phyloP scores from a whole-genome alignment of 2,888 invertebrate species.

The Tanytarsus gracilentus region DNA sequence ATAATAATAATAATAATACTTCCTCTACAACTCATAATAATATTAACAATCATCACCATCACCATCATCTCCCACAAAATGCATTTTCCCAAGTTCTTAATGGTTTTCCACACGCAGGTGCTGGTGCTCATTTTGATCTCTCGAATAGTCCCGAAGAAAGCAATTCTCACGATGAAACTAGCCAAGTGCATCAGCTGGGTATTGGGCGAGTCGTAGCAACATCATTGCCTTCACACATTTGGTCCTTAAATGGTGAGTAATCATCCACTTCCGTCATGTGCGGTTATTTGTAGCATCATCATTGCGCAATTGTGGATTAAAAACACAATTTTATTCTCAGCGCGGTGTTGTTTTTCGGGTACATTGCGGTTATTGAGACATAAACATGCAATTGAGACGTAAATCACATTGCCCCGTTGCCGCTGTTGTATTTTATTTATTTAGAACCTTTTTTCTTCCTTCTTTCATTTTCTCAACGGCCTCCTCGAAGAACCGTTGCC shows the following conservation, averaged over 20 bases:
- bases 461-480: neutral
- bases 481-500: no score
- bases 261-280: neutral
- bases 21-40: constrained; percentile 37
- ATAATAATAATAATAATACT: constrained; percentile 32
- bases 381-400: neutral
- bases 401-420: neutral
- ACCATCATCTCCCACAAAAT: constrained; percentile 48
- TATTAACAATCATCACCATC: constrained; percentile 51
- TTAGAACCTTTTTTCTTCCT: neutral
- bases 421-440: neutral
- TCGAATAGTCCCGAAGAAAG: constrained; percentile 32
- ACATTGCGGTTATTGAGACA: neutral
- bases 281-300: neutral
- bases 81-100: constrained; percentile 34
- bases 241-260: constrained; percentile 78
- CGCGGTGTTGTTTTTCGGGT: no score
- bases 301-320: neutral
- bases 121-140: constrained; percentile 30
- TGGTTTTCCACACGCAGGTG: constrained; percentile 36
- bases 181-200: constrained; percentile 43
- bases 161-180: constrained; percentile 4
- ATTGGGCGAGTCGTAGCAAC: constrained; percentile 76
- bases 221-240: constrained; percentile 84
- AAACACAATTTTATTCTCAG: no score